Evolutionary conservation across 1,140 invertebrate genomes (phyloP).

Genomic region (Drosophila orosa): DNA sequence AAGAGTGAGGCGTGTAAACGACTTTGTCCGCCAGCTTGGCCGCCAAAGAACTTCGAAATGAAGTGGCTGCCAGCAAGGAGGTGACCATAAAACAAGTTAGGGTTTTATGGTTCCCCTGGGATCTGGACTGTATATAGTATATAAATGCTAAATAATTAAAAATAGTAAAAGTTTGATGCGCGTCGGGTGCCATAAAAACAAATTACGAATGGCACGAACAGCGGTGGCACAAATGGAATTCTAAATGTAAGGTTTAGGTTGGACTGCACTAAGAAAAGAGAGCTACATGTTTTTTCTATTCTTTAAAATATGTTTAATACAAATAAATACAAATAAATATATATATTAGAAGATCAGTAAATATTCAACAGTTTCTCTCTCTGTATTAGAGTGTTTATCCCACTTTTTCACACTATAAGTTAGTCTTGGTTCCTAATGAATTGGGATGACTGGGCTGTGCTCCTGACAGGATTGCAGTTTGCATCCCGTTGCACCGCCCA

Average conservation of each 20-base stretch:
- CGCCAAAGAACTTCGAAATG: slow-evolving; percentile 14
- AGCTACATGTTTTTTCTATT: no score
- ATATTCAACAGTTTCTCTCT: background rate
- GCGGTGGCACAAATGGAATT: slow-evolving; percentile 48
- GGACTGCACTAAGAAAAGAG: background rate
- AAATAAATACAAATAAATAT: background rate
- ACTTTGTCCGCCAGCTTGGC: slow-evolving; percentile 19
- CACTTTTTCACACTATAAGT: slow-evolving; percentile 28
- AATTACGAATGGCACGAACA: slow-evolving; percentile 35
- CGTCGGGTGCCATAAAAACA: slow-evolving; percentile 46
- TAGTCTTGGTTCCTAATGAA: slow-evolving; percentile 54
- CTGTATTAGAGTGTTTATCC: background rate
- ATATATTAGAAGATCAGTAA: background rate
- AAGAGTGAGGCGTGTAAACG: slow-evolving; percentile 30
- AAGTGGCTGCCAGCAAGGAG: slow-evolving; percentile 9
- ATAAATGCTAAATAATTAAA: slow-evolving; percentile 64
- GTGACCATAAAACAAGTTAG: slow-evolving; percentile 21
- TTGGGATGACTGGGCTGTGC: slow-evolving; percentile 43
- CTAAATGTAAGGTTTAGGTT: slow-evolving; percentile 16
- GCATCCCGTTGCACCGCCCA: background rate
- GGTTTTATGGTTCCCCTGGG: slow-evolving; percentile 47
- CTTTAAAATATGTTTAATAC: background rate
- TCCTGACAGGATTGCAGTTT: slow-evolving; percentile 51
- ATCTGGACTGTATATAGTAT: slow-evolving; percentile 27
- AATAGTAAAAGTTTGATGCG: slow-evolving; percentile 66